Percentiles rank a stretch among this genome's conserved stretches.
Conservation (phyloP, 2,888 invertebrate genomes). For the Kuschelorhynchus macadamiae region DNA sequence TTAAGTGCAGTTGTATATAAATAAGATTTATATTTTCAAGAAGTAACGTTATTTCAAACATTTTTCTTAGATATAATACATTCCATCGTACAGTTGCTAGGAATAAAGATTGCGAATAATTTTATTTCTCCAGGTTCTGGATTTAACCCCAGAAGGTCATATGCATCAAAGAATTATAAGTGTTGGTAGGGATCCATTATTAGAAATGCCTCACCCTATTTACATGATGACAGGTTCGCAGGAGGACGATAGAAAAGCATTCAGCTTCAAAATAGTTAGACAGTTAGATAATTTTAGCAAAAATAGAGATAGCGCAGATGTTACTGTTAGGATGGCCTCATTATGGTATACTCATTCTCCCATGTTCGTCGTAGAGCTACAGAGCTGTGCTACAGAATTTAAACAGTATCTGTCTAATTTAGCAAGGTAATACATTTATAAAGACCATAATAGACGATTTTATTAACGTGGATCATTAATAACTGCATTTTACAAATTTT, state of each 20-base stretch:
- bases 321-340: constrained; percentile 82
- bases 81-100: too few relatives aligned
- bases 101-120: neutral
- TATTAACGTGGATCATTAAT: too few relatives aligned
- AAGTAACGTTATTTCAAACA: too few relatives aligned
- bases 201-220: constrained; percentile 69
- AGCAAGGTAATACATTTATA: constrained; percentile 74
- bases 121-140: constrained; percentile 72
- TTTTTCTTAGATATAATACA: too few relatives aligned
- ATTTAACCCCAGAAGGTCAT: constrained; percentile 87
- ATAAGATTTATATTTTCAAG: too few relatives aligned
- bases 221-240: constrained; percentile 59
- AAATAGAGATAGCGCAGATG: constrained; percentile 62
- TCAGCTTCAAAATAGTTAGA: constrained; percentile 71
- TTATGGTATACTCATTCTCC: constrained; percentile 96
- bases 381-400: constrained; percentile 91
- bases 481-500: constrained; percentile 2
- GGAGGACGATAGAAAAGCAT: constrained; percentile 67
- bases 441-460: too few relatives aligned
- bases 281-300: constrained; percentile 54
- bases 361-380: constrained; percentile 86
- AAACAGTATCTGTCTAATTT: constrained; percentile 89
- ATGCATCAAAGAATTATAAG: constrained; percentile 88
- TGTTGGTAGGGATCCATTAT: constrained; percentile 83
- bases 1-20: too few relatives aligned